Evolutionary conservation across 2,113 vertebrate species (phyloP).

Genomic region (Steatornis caripensis): DNA sequence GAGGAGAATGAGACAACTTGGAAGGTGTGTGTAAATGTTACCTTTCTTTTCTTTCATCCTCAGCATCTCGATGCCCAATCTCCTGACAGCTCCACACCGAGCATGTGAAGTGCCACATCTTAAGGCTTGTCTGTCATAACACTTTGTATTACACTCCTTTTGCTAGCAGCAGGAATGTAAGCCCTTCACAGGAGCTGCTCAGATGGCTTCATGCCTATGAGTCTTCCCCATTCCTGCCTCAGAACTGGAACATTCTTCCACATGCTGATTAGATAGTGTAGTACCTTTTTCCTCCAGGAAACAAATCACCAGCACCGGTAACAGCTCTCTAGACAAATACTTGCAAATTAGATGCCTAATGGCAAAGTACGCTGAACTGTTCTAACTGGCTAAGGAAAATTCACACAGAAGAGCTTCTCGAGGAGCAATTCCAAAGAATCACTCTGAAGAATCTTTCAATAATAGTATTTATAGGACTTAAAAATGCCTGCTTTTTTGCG

Average conservation of each 20-base stretch:
- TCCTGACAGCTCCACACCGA: neutral
- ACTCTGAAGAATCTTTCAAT: neutral
- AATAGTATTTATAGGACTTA: neutral
- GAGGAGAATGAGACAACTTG: neutral
- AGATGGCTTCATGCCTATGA: neutral
- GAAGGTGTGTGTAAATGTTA: neutral
- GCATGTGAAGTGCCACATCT: fast-evolving
- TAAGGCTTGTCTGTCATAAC: neutral
- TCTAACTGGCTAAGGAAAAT: neutral
- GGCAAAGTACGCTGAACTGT: neutral
- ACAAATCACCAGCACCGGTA: neutral
- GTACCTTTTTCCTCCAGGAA: neutral
- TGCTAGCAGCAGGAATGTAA: neutral
- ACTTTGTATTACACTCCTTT: neutral
- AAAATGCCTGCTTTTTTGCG: neutral
- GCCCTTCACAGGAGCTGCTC: neutral
- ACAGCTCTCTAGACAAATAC: neutral
- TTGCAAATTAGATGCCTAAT: neutral
- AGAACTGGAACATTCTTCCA: neutral
- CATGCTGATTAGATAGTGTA: neutral
- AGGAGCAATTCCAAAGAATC: neutral
- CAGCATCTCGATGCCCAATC: neutral
- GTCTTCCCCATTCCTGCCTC: neutral
- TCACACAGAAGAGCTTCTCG: neutral
- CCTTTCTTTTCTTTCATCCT: neutral